phyloP scores from a whole-genome alignment of 2,113 vertebrate genomes.

The Melanerpes formicivorus region DNA sequence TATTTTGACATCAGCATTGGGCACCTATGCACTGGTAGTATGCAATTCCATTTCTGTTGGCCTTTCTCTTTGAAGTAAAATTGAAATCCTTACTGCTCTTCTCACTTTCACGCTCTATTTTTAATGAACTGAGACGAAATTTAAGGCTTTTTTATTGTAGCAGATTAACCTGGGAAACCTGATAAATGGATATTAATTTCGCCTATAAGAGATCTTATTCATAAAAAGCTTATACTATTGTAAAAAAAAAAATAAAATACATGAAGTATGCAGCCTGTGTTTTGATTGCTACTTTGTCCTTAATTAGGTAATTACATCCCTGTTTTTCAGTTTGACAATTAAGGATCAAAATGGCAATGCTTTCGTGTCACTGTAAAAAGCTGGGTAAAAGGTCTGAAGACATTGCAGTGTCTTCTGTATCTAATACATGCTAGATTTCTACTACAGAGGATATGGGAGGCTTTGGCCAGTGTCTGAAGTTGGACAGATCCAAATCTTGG shows the following conservation, averaged over 20 bases:
- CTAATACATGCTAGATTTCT: background rate
- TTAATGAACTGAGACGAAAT: background rate
- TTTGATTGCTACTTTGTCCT: background rate
- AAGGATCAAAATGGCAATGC: background rate
- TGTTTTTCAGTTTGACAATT: background rate
- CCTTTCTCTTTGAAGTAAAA: background rate
- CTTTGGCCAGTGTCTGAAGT: background rate
- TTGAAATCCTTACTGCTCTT: background rate
- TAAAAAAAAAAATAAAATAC: background rate
- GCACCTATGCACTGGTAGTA: background rate
- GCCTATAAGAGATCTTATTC: background rate
- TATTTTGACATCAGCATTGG: background rate
- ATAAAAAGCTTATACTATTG: background rate
- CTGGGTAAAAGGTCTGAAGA: background rate
- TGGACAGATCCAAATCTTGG: background rate
- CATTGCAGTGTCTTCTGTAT: background rate
- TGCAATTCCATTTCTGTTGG: background rate
- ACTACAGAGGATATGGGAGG: background rate
- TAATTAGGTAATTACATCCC: background rate
- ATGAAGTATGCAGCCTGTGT: rapidly evolving
- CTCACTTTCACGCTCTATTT: background rate
- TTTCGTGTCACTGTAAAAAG: background rate
- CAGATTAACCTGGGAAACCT: background rate
- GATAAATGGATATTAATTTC: background rate
- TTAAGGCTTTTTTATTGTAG: background rate